Evolutionary conservation across 2,888 invertebrate species (phyloP), one percentile per base, ranked within the genome.

Genomic region (Macaria liturata): DNA sequence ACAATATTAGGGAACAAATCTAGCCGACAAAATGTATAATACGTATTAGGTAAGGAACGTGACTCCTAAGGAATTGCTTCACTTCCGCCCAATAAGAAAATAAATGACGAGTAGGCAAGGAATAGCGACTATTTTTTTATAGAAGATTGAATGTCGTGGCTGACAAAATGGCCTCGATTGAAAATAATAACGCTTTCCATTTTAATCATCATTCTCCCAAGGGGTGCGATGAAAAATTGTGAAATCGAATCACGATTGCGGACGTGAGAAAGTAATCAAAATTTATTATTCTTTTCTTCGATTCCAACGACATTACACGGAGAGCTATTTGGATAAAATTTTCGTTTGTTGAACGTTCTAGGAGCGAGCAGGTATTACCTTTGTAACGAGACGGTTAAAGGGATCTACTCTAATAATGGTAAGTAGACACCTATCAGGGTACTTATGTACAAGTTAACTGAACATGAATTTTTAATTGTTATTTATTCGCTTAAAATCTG

Each of bases 201-300:
- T 87, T 87, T 86, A 83, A 85, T 84, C 84, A 83, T 80, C 77
- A 81, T 78, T 84, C 80, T 80, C 75, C 74, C 78, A 68, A 75
- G 76, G 79, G 78, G 78, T 74, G 75, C 71, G 77, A 69, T 78
- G 76, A 81, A 81, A 83, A 85, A 86, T 88, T 86, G 80, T 80
- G 78, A 74, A 88, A 88, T 83, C 88, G 79, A 85, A 85, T 88
- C 88, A 90, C 87, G 88, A 79, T 75, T 77, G 81, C 80, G 86
- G 83, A 88, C 88, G 87, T 85, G 88, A 85, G 84, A 88, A 86
- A 81, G 86, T 89, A 89, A 90, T 88, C 87, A 86, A 88, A 88
- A 88, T 88, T 84, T 87, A 88, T 88, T 87, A 88, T 90, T 83
- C 84, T 81, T 77, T 81, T 84, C 83, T 83, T 80, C 83, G 77